Base-by-base conservation (phyloP, 2,797 vertebrate genomes). In the Rhodeus uyekii region DNA sequence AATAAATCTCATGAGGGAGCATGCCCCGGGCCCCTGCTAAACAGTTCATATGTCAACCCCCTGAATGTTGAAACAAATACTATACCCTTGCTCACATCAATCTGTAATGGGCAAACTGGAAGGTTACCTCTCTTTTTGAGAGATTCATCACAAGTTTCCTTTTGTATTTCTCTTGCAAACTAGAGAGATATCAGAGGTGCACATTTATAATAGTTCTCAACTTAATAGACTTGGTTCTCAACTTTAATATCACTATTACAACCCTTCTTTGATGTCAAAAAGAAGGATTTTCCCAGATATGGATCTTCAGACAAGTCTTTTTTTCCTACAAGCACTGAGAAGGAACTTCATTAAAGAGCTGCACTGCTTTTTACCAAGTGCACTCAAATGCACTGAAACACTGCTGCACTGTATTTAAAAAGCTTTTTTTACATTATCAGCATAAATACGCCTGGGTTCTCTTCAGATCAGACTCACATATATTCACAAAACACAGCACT, bases 251-350 rank as follows among this genome's bases (percentile, higher is more conserved):
- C 63, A 68, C n/a, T 19, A 18, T 67, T 13, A 19, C n/a, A 55
- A 74, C 7, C 24, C 10, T 42, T 29, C 2, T 8, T 74, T 74
- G 32, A 34, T 50, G 42, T 64, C 75, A 77, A 44, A 29, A 76
- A 58, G 50, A 58, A 38, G 72, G 36, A 77, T 77, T 77, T 77
- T 46, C 58, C 27, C 27, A 77, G 75, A 64, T 46, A 48, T 64
- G 19, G 60, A 77, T 64, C 58, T 61, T 64, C 27, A 63, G 55
- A 63, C 19, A 36, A 58, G 50, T 58, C 14, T 27, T 58, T 75
- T 75, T 19, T 34, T 34, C 50, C 3, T 29, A 58, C 36, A 75
- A 55, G 10, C 71, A 55, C 71, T 44, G 55, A 61, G 39, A 42
- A 8, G 55, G 8, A 76, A 60, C 44, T 61, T 61, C 22, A 36